phyloP scores from a whole-genome alignment of 2,113 vertebrate genomes.

The Cochlearius cochlearius region DNA sequence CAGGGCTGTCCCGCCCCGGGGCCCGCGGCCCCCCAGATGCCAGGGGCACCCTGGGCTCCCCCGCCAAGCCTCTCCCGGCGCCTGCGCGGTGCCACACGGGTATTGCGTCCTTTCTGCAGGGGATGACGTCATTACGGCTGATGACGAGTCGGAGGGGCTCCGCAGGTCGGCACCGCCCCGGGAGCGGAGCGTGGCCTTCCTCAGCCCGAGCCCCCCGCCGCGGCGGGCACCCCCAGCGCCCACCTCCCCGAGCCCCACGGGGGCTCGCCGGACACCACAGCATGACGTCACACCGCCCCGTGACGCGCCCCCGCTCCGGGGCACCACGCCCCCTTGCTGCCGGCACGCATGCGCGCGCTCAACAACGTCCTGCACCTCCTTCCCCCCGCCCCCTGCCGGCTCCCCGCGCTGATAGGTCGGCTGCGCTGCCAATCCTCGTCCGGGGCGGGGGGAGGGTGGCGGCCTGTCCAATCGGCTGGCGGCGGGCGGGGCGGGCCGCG shows the following conservation, averaged over 20 bases:
- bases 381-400: accelerated
- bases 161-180: too few species aligned
- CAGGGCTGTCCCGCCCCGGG: too few species aligned
- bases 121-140: too few species aligned
- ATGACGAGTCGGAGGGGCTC: too few species aligned
- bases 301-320: accelerated
- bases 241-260: not conserved
- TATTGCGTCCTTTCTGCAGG: not conserved
- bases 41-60: not conserved
- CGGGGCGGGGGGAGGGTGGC: accelerated
- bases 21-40: not conserved
- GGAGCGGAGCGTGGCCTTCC: accelerated
- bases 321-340: not conserved
- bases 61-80: not conserved
- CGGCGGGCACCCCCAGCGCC: too few species aligned
- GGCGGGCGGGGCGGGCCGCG: not conserved
- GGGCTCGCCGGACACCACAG: accelerated
- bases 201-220: accelerated
- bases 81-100: not conserved
- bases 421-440: accelerated
- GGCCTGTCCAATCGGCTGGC: not conserved
- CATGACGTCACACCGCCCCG: not conserved
- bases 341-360: not conserved
- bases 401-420: accelerated
- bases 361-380: not conserved